These are phyloP conservation scores for Craniophora ligustri DNA, from an alignment of 2,888 invertebrate species.

Conservation along the genomic window DNA sequence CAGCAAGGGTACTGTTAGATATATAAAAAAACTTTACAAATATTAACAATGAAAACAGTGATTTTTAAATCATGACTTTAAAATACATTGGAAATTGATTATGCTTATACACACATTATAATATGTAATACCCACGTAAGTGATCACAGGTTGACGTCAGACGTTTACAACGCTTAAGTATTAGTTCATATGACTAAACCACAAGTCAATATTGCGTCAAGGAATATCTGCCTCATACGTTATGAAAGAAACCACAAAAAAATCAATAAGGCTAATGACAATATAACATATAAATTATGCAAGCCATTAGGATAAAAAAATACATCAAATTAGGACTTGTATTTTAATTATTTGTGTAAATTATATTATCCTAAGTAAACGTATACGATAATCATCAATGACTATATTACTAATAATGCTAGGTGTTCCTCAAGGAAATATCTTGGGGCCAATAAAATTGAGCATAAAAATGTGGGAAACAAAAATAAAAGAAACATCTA, in stretches of 20 bases:
- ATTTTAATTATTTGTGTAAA: neutral
- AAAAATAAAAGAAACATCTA: too few species aligned
- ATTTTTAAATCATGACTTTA: too few species aligned
- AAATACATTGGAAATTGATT: neutral
- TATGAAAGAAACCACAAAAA: constrained; percentile 6
- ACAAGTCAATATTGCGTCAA: constrained; percentile 24
- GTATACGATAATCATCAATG: neutral
- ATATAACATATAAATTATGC: neutral
- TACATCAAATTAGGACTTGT: neutral
- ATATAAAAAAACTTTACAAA: too few species aligned
- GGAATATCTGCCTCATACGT: neutral
- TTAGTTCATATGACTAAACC: constrained; percentile 12
- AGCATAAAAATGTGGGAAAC: neutral
- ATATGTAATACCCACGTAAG: constrained; percentile 13
- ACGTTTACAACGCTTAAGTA: constrained; percentile 7
- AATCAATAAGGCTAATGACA: constrained; percentile 11
- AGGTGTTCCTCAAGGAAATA: constrained; percentile 26
- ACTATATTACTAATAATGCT: neutral
- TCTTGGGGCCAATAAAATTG: constrained; percentile 6
- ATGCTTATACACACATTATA: too few species aligned
- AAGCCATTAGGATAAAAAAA: neutral
- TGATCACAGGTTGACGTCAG: constrained; percentile 17
- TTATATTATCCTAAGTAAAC: neutral
- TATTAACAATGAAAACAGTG: too few species aligned
- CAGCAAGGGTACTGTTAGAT: too few species aligned